Evolutionary conservation across 2,113 vertebrate genomes (phyloP).

Genomic region (Pardalotus punctatus): DNA sequence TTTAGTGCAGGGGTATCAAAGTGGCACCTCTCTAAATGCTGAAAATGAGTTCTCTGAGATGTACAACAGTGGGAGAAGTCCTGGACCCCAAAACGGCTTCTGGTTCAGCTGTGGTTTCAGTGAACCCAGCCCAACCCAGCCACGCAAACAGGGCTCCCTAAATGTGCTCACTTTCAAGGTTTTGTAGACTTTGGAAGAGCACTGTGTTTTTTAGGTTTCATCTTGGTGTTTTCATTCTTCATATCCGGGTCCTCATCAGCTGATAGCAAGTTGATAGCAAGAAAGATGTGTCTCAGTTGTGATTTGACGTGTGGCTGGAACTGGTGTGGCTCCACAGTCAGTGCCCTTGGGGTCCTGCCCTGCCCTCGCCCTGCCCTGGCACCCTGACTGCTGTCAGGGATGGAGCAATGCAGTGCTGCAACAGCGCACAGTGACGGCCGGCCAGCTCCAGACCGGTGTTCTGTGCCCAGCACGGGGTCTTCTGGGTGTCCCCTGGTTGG

Average conservation of each 20-base stretch:
- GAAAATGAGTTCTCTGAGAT: not conserved
- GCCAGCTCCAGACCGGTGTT: fast-evolving
- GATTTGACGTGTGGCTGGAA: fast-evolving
- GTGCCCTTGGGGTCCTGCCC: not conserved
- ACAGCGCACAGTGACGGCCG: fast-evolving
- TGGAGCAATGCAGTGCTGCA: fast-evolving
- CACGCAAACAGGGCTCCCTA: not conserved
- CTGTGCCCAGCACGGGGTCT: not conserved
- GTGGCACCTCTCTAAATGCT: not conserved
- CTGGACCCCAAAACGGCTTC: fast-evolving
- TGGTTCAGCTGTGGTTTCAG: not conserved
- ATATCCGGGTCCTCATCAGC: not conserved
- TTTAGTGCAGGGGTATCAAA: not conserved
- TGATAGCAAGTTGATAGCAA: not conserved
- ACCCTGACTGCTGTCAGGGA: fast-evolving
- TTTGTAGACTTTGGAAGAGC: not conserved
- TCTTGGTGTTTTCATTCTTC: not conserved
- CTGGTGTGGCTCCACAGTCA: not conserved
- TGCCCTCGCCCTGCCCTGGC: not conserved
- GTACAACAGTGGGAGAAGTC: fast-evolving
- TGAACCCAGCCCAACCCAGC: not conserved
- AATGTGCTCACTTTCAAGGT: not conserved
- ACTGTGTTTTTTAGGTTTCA: not conserved
- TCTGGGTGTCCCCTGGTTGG: not conserved
- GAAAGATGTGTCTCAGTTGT: fast-evolving